phyloP scores from a whole-genome alignment of 2,113 vertebrate species.

The Pseudorectes ferrugineus region DNA sequence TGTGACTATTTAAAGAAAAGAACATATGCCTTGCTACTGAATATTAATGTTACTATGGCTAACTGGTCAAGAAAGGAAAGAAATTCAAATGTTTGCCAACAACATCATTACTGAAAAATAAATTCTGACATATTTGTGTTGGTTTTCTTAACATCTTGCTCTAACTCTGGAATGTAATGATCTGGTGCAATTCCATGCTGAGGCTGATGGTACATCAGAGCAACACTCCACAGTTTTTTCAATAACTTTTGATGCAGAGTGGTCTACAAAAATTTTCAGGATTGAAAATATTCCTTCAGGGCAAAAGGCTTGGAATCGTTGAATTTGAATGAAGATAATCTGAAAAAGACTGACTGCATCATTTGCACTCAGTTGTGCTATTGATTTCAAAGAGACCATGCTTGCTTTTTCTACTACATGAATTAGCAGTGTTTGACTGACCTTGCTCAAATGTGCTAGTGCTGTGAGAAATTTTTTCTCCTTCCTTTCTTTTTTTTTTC shows the following conservation, averaged over 20 bases:
- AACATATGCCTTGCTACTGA: background rate
- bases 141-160: background rate
- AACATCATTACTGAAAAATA: background rate
- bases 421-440: background rate
- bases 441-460: background rate
- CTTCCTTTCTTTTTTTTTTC: too few relatives aligned
- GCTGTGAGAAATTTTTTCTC: background rate
- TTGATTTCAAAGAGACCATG: background rate
- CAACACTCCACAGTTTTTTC: background rate
- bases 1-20: background rate
- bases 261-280: background rate
- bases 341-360: background rate
- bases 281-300: background rate
- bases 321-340: slow-evolving; percentile 1
- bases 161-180: background rate
- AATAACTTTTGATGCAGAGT: background rate
- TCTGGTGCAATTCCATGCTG: background rate
- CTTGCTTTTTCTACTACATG: background rate
- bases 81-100: background rate
- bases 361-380: background rate
- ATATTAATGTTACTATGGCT: background rate
- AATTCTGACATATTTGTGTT: background rate
- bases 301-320: background rate
- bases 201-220: background rate
- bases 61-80: background rate